phyloP scores from a whole-genome alignment of 2,113 vertebrate genomes.

The Erythrocercus mccallii region DNA sequence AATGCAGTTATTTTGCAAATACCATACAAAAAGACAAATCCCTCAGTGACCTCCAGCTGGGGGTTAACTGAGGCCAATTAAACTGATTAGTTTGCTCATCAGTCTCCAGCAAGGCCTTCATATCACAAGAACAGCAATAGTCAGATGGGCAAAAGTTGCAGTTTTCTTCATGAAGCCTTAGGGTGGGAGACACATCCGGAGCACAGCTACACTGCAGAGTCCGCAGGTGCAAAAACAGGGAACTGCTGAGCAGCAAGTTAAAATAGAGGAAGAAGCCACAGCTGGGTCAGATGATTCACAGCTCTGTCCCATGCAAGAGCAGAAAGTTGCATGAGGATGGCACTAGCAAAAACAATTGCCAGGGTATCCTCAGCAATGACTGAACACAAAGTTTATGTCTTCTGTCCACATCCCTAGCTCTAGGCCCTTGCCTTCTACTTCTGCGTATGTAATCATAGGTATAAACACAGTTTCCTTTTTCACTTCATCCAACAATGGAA shows the following conservation, averaged over 20 bases:
- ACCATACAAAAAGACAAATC: background rate
- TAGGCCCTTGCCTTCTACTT: background rate
- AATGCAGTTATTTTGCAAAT: background rate
- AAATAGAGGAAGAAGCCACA: slow-evolving; percentile 16
- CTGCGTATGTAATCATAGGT: background rate
- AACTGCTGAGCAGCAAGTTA: background rate
- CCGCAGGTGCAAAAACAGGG: background rate
- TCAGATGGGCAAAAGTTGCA: background rate
- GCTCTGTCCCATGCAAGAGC: background rate
- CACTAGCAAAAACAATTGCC: background rate
- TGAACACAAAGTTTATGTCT: background rate
- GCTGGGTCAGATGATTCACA: background rate
- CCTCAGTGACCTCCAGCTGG: background rate
- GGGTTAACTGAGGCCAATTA: background rate
- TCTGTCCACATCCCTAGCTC: background rate
- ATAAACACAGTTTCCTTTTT: background rate
- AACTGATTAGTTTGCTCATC: background rate
- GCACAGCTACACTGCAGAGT: background rate
- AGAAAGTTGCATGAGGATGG: background rate
- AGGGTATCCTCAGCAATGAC: background rate
- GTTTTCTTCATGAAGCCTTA: background rate
- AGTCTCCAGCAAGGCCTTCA: background rate
- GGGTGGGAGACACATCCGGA: background rate
- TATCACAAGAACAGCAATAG: background rate
- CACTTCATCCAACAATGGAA: background rate